Evolutionary conservation across 1,140 invertebrate species (phyloP).

Genomic region (Potamilus streckersoni): DNA sequence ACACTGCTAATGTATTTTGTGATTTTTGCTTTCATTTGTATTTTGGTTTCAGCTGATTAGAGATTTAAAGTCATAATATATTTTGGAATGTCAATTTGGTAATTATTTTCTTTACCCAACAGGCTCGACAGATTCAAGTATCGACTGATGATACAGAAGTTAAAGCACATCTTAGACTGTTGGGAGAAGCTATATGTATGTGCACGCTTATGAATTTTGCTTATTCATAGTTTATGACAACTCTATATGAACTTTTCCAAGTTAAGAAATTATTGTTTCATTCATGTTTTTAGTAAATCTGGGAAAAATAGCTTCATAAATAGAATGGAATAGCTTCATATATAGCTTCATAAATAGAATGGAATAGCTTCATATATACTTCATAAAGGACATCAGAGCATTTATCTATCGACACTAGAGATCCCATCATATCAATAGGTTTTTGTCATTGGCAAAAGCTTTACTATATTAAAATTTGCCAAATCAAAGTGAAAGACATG

Average conservation of each 20-base stretch:
- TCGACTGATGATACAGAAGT: slow-evolving; percentile 91
- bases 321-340: neutral
- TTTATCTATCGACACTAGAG: too few species aligned
- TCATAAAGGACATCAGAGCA: neutral
- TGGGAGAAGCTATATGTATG: slow-evolving; percentile 92
- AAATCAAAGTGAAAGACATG: too few species aligned
- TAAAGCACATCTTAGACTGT: slow-evolving; percentile 86
- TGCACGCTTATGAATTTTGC: slow-evolving; percentile 10
- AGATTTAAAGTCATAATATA: too few species aligned
- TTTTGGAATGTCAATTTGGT: too few species aligned
- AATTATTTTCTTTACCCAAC: neutral
- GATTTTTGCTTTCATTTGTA: too few species aligned
- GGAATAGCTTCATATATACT: neutral
- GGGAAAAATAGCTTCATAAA: neutral
- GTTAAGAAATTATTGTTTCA: neutral
- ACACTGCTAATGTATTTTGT: too few species aligned
- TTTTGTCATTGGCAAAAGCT: too few species aligned
- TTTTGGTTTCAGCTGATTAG: too few species aligned
- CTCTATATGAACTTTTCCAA: too few species aligned
- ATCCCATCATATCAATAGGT: too few species aligned
- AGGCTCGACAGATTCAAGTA: slow-evolving; percentile 84
- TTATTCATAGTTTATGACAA: neutral
- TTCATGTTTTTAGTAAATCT: neutral
- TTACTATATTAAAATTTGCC: too few species aligned
- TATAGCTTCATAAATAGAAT: neutral